phyloP scores from a whole-genome alignment of 1,140 invertebrate species.

The Coptotermes formosanus region DNA sequence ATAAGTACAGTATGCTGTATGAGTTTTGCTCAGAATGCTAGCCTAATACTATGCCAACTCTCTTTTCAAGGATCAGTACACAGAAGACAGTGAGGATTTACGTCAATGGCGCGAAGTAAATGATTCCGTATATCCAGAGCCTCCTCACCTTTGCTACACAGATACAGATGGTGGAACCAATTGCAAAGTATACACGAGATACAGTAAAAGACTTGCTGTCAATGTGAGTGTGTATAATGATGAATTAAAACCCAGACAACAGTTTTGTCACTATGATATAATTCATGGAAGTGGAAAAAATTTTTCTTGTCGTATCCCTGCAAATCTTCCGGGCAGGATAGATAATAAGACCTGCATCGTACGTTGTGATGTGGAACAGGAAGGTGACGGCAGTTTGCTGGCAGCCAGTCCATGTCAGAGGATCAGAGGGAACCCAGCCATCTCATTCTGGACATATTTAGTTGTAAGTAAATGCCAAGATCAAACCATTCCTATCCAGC shows the following conservation, averaged over 20 bases:
- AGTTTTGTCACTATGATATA: constrained; percentile 59
- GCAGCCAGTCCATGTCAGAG: constrained; percentile 62
- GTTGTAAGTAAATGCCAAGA: constrained; percentile 40
- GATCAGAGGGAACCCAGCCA: constrained; percentile 58
- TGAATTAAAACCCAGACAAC: constrained; percentile 44
- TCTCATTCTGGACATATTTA: constrained; percentile 71
- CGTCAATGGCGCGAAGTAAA: not conserved
- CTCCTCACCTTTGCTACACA: constrained; percentile 45
- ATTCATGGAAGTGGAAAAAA: constrained; percentile 41
- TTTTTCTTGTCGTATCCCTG: constrained; percentile 58
- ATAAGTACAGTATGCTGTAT: too few species aligned
- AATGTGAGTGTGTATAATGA: constrained; percentile 52
- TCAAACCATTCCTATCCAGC: too few species aligned
- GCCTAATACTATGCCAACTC: too few species aligned
- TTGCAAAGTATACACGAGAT: constrained; percentile 62
- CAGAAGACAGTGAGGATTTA: not conserved
- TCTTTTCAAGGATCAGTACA: too few species aligned
- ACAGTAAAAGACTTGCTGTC: constrained; percentile 52
- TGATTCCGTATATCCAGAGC: not conserved
- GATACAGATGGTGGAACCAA: constrained; percentile 45
- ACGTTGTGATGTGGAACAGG: constrained; percentile 62
- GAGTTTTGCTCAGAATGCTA: too few species aligned
- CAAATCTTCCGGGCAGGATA: constrained; percentile 45
- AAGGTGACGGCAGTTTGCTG: constrained; percentile 57
- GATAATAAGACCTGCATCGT: constrained; percentile 57